Conservation (phyloP, 1,140 invertebrate genomes). For the Ceratina japonica region DNA sequence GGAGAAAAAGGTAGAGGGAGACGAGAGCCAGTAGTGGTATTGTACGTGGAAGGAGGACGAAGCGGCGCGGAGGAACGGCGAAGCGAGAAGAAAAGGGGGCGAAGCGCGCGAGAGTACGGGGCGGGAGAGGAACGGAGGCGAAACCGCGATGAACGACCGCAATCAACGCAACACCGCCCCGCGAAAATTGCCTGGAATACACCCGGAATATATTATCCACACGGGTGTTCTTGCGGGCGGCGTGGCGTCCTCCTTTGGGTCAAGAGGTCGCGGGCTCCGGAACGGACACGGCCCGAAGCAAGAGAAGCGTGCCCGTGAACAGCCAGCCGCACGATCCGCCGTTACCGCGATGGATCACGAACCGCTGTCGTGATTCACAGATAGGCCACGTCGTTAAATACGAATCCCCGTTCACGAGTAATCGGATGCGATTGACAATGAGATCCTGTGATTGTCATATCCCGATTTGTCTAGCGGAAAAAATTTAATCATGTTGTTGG, state of each 20-base stretch:
- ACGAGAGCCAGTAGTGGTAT: background rate
- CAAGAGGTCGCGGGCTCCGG: constrained; percentile 58
- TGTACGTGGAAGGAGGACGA: background rate
- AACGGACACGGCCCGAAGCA: constrained; percentile 56
- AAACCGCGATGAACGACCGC: constrained; percentile 74
- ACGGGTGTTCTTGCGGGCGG: constrained; percentile 62
- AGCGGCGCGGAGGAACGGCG: constrained; percentile 18
- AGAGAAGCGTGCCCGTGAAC: constrained; percentile 60
- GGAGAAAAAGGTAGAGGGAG: constrained; percentile 43
- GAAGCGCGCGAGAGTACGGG: constrained; percentile 24
- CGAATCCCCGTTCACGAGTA: too few relatives aligned
- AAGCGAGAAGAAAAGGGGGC: background rate
- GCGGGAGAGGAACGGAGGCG: constrained; percentile 57
- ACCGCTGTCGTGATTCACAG: constrained; percentile 11
- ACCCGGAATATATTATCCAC: constrained; percentile 74
- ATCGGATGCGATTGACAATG: too few relatives aligned
- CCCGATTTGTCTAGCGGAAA: too few relatives aligned
- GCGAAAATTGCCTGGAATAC: constrained; percentile 72
- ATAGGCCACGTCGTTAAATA: background rate
- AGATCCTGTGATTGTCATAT: too few relatives aligned
- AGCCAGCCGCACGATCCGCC: constrained; percentile 41
- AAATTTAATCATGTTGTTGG: too few relatives aligned
- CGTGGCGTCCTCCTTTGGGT: constrained; percentile 59
- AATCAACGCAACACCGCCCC: constrained; percentile 75
- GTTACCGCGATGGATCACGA: constrained; percentile 39